Conservation (phyloP, 2,797 vertebrate species). For the Salarias fasciatus region DNA sequence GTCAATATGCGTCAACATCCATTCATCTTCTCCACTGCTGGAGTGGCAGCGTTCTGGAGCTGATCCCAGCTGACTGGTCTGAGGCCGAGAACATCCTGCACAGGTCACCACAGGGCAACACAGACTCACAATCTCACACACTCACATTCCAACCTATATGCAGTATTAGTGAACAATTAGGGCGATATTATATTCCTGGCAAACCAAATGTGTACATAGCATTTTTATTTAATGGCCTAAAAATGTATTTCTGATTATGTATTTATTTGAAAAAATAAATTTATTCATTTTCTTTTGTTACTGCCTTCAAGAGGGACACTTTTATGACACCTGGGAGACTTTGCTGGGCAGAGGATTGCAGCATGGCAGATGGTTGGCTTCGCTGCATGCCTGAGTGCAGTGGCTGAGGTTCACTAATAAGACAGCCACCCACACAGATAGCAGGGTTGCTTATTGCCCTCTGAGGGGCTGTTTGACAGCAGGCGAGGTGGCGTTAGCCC, state of each 20-base stretch:
- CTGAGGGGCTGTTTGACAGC: conserved; percentile 88
- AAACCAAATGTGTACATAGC: neutral
- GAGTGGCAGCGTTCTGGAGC: too few species aligned
- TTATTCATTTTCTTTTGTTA: conserved; percentile 30
- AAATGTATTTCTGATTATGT: too few species aligned
- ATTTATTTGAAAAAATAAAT: neutral
- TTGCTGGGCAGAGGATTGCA: conserved; percentile 83
- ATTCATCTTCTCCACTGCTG: too few species aligned
- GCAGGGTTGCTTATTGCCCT: conserved; percentile 94
- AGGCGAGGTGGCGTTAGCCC: conserved; percentile 73
- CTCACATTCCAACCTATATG: too few species aligned
- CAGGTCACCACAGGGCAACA: too few species aligned
- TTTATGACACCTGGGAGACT: conserved; percentile 83
- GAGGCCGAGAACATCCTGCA: too few species aligned
- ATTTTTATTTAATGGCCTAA: conserved; percentile 22
- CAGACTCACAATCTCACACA: too few species aligned
- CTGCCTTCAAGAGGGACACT: conserved; percentile 54
- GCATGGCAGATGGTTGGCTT: conserved; percentile 94
- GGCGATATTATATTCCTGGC: too few species aligned
- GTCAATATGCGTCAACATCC: neutral
- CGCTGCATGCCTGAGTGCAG: conserved; percentile 95
- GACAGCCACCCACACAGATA: conserved; percentile 91
- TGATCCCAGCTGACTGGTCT: too few species aligned
- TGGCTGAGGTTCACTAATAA: conserved; percentile 94
- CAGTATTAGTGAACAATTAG: too few species aligned